These are phyloP conservation scores for Otolemur garnettii DNA, from an alignment of 2,113 vertebrate genomes.

Conservation along the genomic window DNA sequence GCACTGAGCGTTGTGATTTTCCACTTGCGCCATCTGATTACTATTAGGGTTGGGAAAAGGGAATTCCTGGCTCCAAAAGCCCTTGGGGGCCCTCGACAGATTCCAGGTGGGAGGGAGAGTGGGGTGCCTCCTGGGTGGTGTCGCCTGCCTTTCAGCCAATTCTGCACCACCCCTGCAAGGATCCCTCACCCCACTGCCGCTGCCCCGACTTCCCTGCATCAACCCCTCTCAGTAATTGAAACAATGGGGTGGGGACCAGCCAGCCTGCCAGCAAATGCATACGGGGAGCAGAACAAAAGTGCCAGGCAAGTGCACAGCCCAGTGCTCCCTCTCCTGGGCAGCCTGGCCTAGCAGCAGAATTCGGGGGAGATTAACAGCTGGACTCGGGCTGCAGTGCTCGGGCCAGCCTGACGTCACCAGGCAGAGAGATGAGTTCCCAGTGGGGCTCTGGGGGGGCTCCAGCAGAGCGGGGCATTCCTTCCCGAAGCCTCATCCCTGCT, in stretches of 20 bases:
- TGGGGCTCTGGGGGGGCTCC: conserved; percentile 44
- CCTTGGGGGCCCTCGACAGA: background rate
- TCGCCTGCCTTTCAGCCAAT: background rate
- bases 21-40: conserved; percentile 73
- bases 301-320: background rate
- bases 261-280: background rate
- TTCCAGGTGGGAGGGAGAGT: background rate
- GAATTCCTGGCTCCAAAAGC: conserved; percentile 56
- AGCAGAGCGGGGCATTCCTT: conserved; percentile 72
- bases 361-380: conserved; percentile 34
- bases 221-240: background rate
- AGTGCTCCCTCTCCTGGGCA: background rate
- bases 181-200: background rate
- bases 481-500: conserved; percentile 61
- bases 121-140: background rate
- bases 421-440: conserved; percentile 44
- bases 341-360: background rate
- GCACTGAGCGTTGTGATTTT: conserved; percentile 27
- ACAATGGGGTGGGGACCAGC: background rate
- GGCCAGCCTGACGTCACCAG: conserved; percentile 74
- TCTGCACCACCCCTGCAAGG: rapidly evolving
- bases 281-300: background rate
- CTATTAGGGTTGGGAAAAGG: conserved; percentile 54
- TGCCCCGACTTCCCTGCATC: background rate
- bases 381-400: conserved; percentile 57